phyloP scores from a whole-genome alignment of 2,797 vertebrate genomes.

The Setipinna tenuifilis region DNA sequence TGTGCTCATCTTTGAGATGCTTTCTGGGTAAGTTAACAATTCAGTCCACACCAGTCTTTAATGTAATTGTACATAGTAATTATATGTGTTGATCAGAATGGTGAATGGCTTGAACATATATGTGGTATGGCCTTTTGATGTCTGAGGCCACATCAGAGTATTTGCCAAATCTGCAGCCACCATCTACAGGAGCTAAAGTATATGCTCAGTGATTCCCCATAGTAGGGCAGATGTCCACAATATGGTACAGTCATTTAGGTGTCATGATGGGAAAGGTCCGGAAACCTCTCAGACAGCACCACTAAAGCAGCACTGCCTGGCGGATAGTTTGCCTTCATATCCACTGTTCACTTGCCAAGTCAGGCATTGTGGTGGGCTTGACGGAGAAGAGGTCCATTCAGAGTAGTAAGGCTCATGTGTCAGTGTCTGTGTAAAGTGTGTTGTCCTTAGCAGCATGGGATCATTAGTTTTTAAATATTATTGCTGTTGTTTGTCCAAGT shows the following conservation, averaged over 20 bases:
- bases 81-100: too few species aligned
- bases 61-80: too few species aligned
- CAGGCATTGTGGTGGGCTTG: background rate
- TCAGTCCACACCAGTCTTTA: too few species aligned
- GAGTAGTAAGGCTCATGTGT: background rate
- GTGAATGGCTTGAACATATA: too few species aligned
- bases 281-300: slow-evolving; percentile 15
- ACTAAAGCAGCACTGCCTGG: slow-evolving; percentile 12
- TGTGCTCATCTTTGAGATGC: slow-evolving; percentile 93
- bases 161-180: background rate
- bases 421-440: background rate
- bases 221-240: background rate
- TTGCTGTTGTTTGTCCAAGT: background rate
- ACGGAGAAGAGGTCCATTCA: slow-evolving; percentile 4
- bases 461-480: slow-evolving; percentile 15
- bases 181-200: background rate
- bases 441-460: background rate
- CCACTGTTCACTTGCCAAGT: background rate
- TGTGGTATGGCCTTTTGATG: too few species aligned
- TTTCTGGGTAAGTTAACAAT: slow-evolving; percentile 84
- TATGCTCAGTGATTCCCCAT: background rate
- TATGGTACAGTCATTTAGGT: slow-evolving; percentile 14
- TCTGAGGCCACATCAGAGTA: too few species aligned
- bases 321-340: background rate
- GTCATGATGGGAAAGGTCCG: background rate